Conservation (phyloP, 2,113 vertebrate species). For the Rhinoptilus africanus region DNA sequence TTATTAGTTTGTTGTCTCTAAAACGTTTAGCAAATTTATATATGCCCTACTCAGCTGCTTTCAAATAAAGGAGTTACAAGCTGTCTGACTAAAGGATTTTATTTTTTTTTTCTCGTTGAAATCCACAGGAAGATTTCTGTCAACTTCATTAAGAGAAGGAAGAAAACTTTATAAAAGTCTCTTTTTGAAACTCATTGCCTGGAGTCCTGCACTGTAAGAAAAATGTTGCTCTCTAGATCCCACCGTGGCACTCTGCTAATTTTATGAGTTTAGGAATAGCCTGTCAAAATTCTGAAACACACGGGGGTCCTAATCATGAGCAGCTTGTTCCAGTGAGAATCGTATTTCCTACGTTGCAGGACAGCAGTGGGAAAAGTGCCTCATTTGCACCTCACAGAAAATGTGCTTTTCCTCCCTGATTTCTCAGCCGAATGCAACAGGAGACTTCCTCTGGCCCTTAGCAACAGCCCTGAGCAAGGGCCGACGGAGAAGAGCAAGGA, state of each 20-base stretch:
- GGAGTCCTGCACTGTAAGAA: neutral
- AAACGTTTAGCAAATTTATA: neutral
- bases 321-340: neutral
- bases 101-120: neutral
- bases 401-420: slow-evolving; percentile 1
- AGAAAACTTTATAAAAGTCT: neutral
- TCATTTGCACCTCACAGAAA: slow-evolving; percentile 40
- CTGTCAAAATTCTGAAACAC: slow-evolving; percentile 16
- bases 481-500: neutral
- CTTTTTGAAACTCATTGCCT: neutral
- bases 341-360: neutral
- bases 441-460: slow-evolving; percentile 41
- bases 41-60: neutral
- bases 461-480: slow-evolving; percentile 18
- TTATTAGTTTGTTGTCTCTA: neutral
- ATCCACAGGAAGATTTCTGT: neutral
- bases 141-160: neutral
- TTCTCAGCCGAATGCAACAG: neutral
- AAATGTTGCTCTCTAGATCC: neutral
- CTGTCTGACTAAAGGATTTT: neutral
- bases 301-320: neutral
- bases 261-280: neutral
- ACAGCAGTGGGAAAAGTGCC: slow-evolving; percentile 9
- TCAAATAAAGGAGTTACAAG: neutral
- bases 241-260: neutral